phyloP scores from a whole-genome alignment of 2,888 invertebrate genomes.

The Octodonta nipae region DNA sequence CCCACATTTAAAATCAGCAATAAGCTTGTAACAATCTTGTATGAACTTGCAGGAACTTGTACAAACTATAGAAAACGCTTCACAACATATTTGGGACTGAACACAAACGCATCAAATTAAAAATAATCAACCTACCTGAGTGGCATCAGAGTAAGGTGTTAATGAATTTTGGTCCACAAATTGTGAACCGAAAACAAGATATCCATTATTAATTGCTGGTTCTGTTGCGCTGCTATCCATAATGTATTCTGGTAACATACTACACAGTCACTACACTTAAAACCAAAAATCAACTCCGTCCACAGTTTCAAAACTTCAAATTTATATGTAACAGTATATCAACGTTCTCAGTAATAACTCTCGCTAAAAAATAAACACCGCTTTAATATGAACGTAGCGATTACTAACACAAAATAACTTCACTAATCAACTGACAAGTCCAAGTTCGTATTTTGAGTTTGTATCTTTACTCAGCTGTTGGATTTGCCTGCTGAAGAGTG shows the following conservation, averaged over 20 bases:
- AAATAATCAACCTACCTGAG: slow-evolving; percentile 74
- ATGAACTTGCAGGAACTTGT: too few species aligned
- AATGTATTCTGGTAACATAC: slow-evolving; percentile 63
- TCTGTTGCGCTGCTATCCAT: slow-evolving; percentile 34
- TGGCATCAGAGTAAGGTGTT: slow-evolving; percentile 96
- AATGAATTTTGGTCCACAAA: slow-evolving; percentile 78
- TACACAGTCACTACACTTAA: slow-evolving; percentile 15
- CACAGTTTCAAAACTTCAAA: slow-evolving; percentile 30
- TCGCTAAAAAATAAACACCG: slow-evolving; percentile 32
- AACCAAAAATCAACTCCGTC: slow-evolving; percentile 20
- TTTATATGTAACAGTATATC: slow-evolving; percentile 25
- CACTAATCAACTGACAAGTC: slow-evolving; percentile 46
- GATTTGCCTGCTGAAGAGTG: slow-evolving; percentile 21
- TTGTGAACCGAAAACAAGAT: slow-evolving; percentile 76
- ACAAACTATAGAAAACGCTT: too few species aligned
- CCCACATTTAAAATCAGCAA: too few species aligned
- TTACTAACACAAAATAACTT: too few species aligned
- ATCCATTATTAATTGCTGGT: slow-evolving; percentile 42
- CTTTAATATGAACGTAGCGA: too few species aligned
- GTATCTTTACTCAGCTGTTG: slow-evolving; percentile 36
- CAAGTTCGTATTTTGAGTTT: slow-evolving; percentile 37
- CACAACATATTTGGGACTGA: too few species aligned
- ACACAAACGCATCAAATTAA: too few species aligned
- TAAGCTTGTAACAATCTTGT: too few species aligned
- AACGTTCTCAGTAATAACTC: slow-evolving; percentile 29